A percentile compares a stretch with the other conserved stretches of the same genome.
phyloP scores from a whole-genome alignment of 1,140 invertebrate species.

The Araneus ventricosus region DNA sequence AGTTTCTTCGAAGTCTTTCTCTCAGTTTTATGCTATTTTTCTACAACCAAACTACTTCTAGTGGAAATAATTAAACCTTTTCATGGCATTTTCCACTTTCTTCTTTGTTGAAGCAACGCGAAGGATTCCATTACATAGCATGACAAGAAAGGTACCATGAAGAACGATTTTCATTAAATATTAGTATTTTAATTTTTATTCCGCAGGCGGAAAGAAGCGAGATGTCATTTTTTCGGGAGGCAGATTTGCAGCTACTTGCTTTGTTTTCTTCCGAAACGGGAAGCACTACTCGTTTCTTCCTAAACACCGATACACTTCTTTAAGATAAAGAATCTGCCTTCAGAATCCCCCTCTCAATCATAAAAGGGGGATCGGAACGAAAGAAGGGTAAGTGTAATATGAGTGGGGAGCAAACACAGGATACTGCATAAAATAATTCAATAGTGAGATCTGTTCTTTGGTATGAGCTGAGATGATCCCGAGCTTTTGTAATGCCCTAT shows the following conservation, averaged over 20 bases:
- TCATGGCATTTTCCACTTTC: neutral
- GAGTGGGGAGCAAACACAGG: neutral
- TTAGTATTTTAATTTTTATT: slow-evolving; percentile 19
- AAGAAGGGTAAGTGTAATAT: neutral
- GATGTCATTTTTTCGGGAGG: neutral
- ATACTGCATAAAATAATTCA: neutral
- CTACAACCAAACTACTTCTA: neutral
- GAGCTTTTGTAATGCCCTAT: neutral
- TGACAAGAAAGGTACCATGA: neutral
- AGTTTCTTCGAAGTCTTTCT: neutral
- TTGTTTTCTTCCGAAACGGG: neutral
- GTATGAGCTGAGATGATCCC: neutral
- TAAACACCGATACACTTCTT: neutral
- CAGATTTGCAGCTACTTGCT: neutral
- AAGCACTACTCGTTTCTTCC: neutral
- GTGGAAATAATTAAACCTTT: neutral
- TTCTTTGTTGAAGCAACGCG: neutral
- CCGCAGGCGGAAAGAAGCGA: neutral
- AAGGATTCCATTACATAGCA: neutral
- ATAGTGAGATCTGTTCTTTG: neutral
- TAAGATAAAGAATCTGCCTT: neutral
- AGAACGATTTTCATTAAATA: slow-evolving; percentile 13
- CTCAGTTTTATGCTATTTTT: neutral
- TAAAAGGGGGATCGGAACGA: neutral
- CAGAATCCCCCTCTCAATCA: neutral